Evolutionary conservation across 2,888 invertebrate species (phyloP).

Genomic region (Cabera pusaria): DNA sequence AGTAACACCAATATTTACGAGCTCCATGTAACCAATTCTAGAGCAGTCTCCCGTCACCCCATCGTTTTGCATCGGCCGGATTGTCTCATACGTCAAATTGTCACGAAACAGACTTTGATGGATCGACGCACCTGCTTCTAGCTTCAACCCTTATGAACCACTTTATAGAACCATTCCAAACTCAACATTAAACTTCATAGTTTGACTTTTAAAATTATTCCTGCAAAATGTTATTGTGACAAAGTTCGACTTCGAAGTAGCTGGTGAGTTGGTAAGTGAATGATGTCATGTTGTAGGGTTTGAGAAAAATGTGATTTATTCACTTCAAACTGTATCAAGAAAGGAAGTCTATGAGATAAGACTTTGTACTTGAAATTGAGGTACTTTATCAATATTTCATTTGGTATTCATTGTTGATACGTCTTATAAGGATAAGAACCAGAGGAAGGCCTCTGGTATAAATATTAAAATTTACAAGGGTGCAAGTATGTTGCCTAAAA

Average conservation of each 20-base stretch:
- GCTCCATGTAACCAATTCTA: constrained; percentile 47
- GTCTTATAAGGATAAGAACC: no score
- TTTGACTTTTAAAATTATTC: neutral
- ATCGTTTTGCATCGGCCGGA: constrained; percentile 70
- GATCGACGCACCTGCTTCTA: constrained; percentile 73
- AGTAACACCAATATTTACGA: no score
- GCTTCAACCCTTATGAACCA: constrained; percentile 49
- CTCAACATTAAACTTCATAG: neutral
- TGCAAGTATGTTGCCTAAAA: no score
- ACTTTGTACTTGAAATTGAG: no score
- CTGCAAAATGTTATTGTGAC: constrained; percentile 3
- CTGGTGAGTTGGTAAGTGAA: constrained; percentile 13
- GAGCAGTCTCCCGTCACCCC: constrained; percentile 48
- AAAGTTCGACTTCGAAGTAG: constrained; percentile 1
- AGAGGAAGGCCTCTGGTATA: no score
- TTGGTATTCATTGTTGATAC: no score
- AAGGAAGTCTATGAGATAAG: constrained; percentile 13
- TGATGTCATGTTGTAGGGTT: constrained; percentile 23
- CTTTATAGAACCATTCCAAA: constrained; percentile 10
- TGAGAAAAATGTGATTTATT: constrained; percentile 55
- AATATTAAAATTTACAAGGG: no score
- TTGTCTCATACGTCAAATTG: constrained; percentile 82
- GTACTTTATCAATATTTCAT: no score
- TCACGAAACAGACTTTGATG: constrained; percentile 69
- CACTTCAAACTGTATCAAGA: constrained; percentile 30